Conservation (phyloP, 2,888 invertebrate genomes). For the Lasioglossum lativentre region DNA sequence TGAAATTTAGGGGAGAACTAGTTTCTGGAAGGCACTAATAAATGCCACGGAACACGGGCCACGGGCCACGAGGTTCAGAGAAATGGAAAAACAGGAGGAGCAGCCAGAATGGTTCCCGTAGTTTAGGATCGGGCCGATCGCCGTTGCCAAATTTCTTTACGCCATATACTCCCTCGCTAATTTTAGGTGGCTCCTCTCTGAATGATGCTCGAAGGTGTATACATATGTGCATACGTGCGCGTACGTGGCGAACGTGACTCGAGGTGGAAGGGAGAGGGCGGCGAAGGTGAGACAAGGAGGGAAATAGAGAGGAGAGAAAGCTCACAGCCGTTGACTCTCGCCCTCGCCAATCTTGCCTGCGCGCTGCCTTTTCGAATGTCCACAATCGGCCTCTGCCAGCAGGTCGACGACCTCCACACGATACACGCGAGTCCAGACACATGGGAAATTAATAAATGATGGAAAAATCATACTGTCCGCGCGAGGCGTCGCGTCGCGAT, state of each 20-base stretch:
- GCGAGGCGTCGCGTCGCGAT: neutral
- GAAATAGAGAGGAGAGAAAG: slow-evolving; percentile 21
- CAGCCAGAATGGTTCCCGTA: slow-evolving; percentile 17
- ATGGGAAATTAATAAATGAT: slow-evolving; percentile 27
- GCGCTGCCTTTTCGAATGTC: slow-evolving; percentile 66
- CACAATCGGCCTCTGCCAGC: slow-evolving; percentile 62
- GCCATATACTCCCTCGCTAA: slow-evolving; percentile 73
- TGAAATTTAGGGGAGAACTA: neutral
- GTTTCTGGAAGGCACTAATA: neutral
- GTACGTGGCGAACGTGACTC: slow-evolving; percentile 34
- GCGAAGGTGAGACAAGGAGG: slow-evolving; percentile 30
- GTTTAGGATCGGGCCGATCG: slow-evolving; percentile 45
- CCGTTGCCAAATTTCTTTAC: slow-evolving; percentile 69
- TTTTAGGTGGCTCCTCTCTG: slow-evolving; percentile 70
- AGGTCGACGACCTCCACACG: slow-evolving; percentile 65
- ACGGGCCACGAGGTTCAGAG: neutral
- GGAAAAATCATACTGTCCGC: slow-evolving; percentile 21
- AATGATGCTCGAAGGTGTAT: slow-evolving; percentile 61
- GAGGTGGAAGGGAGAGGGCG: slow-evolving; percentile 47
- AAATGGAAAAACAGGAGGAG: neutral
- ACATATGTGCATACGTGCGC: slow-evolving; percentile 20
- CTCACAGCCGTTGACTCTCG: slow-evolving; percentile 52
- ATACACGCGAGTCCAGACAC: slow-evolving; percentile 52
- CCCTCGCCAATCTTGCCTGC: slow-evolving; percentile 66
- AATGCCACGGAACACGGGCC: neutral